These are phyloP conservation scores for Cyanoramphus novaezelandiae DNA, from an alignment of 2,113 vertebrate genomes.

Conservation along the genomic window DNA sequence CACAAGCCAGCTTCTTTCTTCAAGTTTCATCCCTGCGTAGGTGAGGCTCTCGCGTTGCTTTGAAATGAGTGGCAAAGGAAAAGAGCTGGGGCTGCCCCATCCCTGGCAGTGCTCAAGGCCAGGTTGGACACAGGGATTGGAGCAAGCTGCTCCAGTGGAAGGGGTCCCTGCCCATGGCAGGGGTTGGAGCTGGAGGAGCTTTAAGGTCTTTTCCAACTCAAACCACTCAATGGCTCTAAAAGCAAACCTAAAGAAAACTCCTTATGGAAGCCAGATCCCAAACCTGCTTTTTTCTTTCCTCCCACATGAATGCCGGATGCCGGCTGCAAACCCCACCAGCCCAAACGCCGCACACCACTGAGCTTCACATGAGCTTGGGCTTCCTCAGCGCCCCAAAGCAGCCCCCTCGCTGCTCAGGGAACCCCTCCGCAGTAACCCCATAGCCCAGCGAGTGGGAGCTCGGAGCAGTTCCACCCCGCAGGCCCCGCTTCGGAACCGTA, in stretches of 20 bases:
- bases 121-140: fast-evolving
- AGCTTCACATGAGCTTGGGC: fast-evolving
- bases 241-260: not conserved
- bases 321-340: not conserved
- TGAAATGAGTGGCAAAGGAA: not conserved
- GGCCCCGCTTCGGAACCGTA: fast-evolving
- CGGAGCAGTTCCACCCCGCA: no score
- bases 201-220: not conserved
- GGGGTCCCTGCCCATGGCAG: not conserved
- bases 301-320: fast-evolving
- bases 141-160: not conserved
- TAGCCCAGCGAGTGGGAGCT: not conserved
- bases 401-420: fast-evolving
- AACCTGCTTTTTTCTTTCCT: no score
- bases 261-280: not conserved
- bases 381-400: not conserved
- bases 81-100: not conserved
- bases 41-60: not conserved
- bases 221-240: not conserved
- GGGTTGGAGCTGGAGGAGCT: fast-evolving
- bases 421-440: not conserved
- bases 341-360: no score
- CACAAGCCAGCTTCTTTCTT: not conserved
- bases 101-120: no score
- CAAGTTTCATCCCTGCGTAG: not conserved